Base-by-base conservation (phyloP, 2,113 vertebrate species). In the Trachemys scripta region DNA sequence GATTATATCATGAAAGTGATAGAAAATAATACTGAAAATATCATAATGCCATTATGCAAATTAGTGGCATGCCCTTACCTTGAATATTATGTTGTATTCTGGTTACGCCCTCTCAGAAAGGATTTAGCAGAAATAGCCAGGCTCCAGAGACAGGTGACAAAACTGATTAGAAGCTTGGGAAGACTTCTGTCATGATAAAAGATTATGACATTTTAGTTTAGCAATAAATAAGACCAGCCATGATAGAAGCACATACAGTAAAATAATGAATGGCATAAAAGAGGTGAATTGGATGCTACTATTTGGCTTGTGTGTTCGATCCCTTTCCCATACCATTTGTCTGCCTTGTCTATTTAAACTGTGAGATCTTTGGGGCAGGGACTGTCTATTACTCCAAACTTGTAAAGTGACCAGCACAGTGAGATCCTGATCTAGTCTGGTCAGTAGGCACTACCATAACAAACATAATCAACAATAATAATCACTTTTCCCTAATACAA, bases 221-320 rank as follows among this genome's bases (percentile, higher is more conserved):
- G 72, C 95, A 90, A 94, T 82, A 96, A 93, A 94, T 90, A 96
- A 94, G 94, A 94, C 5, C 2, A 93, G 49, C 38, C 92, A 80
- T n/a, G 80, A 25, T 51, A n/a, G 38, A 95, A 90, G 20, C 3
- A 92, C 17, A 91, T 1, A 4, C 11, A 1, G 1, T 84, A 82
- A 97, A 97, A 87, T 80, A 50, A 90, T 69, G 17, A 88, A 80
- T 31, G 1, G 25, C 51, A 50, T 78, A 72, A 86, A 82, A 29
- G 4, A 31, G 35, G 4, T 85, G 93, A 95, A 95, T 38, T 47
- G 62, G 92, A 90, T 86, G 86, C 10, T 83, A 9, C 22, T 84
- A 45, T 90, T 69, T 88, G 92, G n/a, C 38, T 87, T 90, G 16
- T 13, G 31, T 83, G 95, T 96, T 91, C 57, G 93, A 38, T 8